Evolutionary conservation across 2,113 vertebrate genomes (phyloP), one percentile per base, ranked within the genome.

Genomic region (Uropsilus gracilis): DNA sequence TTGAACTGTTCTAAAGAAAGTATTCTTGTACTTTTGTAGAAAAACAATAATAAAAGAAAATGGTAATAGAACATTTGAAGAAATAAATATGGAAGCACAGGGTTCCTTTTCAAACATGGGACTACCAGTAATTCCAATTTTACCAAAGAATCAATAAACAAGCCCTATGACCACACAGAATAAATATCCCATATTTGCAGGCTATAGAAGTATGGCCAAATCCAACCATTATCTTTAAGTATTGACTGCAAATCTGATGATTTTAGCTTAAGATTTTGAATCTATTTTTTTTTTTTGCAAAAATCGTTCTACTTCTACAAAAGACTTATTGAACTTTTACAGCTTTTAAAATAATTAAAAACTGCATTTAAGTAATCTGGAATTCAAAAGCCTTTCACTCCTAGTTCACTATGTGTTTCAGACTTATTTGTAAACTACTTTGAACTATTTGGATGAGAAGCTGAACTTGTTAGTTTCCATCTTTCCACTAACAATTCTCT

Each of bases 251-350:
- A 94, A 86, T 80, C 12, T 48, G 17, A 16, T 84, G 46, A 68
- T 32, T 73, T 95, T 28, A 50, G 44, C 66, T 91, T 89, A 37
- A 86, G 63, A 82, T 85, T 53, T 73, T 86, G 77, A 88, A 20
- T 5, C 42, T 34, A 8, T 50, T 76, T 18, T 83, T 88, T 72
- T 14, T 18, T 8, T 22, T 66, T 66, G 61, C 50, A 90, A 89
- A 95, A 84, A 46, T 18, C 30, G 6, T 61, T 71, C 30, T 18
- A 48, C 12, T 4, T 37, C 2, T 57, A 30, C 28, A 75, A 34
- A 80, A 78, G 59, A 69, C 8, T 17, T 69, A 2, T n/a, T n/a
- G 34, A 14, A 78, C 17, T 16, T 20, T 72, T 64, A 75, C 0
- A 77, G 53, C 42, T 81, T 89, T 64, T 20, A 46, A 78, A 32